Base-by-base conservation (phyloP, 2,113 vertebrate genomes). In the Dicentrarchus labrax region DNA sequence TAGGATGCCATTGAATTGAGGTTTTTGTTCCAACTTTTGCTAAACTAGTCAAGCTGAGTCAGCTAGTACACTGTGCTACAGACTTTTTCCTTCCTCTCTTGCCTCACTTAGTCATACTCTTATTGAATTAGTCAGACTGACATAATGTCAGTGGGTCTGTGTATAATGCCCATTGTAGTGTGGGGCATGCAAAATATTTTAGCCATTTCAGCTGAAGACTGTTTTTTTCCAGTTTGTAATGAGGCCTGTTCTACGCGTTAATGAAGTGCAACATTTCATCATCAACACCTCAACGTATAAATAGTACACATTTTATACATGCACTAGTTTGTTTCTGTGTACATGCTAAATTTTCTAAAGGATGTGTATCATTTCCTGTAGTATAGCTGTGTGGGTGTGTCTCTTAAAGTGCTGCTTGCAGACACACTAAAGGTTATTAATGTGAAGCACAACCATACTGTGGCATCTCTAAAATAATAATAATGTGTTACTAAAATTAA, bases 291-390 rank as follows among this genome's bases (percentile, higher is more conserved):
- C 3, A 19, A 5, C 16, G 36, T 22, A 61, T 41, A 8, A 50
- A 72, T 39, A 39, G n/a, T 0, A 2, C 1, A 22, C 9, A 16
- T 0, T 36, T 47, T 22, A 45, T n/a, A 17, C 13, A 17, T 5
- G 1, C 4, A 9, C 21, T 24, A 8, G 22, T 16, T 38, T 47
- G 16, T 70, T 50, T 36, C 9, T 50, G 48, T 47, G 17, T 47
- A 43, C 5, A 21, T 12, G 2, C 22, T 65, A 43, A 10, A 30
- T 9, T 56, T 60, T 45, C 54, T 6, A 64, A 30, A 75, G 51
- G 69, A 72, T 76, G 62, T 78, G 74, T 10, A 62, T 87, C 74
- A 88, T 86, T 89, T 89, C 78, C 91, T 87, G 39, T 60, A 12
- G 4, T 36, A 53, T 24, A 76, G n/a, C 11, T 19, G 16, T 54